Evolutionary conservation across 2,113 vertebrate species (phyloP), one percentile per base, ranked within the genome.

Genomic region (Calypte anna): DNA sequence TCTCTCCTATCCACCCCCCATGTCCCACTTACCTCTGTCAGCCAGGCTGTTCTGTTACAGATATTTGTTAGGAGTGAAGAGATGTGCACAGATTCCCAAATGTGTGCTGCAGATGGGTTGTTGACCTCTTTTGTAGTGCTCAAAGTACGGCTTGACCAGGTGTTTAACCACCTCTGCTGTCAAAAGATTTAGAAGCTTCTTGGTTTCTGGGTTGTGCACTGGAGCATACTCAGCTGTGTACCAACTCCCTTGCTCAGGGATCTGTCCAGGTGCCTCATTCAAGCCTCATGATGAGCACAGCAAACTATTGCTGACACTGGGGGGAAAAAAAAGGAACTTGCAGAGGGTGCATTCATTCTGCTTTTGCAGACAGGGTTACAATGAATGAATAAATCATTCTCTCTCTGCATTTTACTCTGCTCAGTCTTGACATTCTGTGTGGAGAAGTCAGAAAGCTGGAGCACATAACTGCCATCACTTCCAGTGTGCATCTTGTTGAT

Each of bases 1-100:
- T 43, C 4, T 62, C n/a, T 74, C 36, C 28, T 40, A 0, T 23
- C 28, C 2, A 1, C 55, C 82, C 14, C 31, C 31, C 6, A 2
- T 78, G 53, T 72, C 61, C 44, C 30, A 16, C 57, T 82, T 73
- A 57, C 18, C 67, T 67, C 38, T 72, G 31, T 58, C 38, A 75
- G 62, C 8, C 55, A 74, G 40, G 28, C 59, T 55, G 16, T 28
- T 23, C 69, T 63, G 27, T 30, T 69, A 25, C 1, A 30, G 40
- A 0, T 31, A 2, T 3, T 5, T 46, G 57, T 54, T 22, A 38
- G 25, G 67, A 36, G 17, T 48, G 50, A 48, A 40, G n/a, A 43
- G 22, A 27, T 55, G 17, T 19, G 23, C 12, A 9, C 27, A 72
- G 58, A 44, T 36, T 80, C 33, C 24, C 21, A 7, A 5, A 13